Conservation (phyloP, 2,888 invertebrate species). For the Lordiphosa fenestrarum region DNA sequence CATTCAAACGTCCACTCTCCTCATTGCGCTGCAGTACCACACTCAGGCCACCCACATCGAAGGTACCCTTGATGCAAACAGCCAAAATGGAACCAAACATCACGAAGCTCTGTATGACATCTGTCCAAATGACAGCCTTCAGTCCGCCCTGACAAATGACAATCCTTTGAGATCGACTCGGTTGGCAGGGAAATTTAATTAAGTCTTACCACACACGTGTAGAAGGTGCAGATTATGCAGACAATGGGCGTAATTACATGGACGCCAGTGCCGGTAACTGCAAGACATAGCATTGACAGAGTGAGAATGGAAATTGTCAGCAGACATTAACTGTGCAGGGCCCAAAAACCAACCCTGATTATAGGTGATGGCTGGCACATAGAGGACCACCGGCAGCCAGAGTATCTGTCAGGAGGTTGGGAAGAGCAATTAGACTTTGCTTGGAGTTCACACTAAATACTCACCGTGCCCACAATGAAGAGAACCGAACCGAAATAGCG, state of each 20-base stretch:
- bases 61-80: slow-evolving; percentile 87
- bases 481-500: slow-evolving; percentile 86
- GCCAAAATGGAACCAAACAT: slow-evolving; percentile 89
- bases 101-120: slow-evolving; percentile 88
- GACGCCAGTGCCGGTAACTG: slow-evolving; percentile 85
- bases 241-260: slow-evolving; percentile 91
- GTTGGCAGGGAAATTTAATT: slow-evolving; percentile 31
- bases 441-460: slow-evolving; percentile 61
- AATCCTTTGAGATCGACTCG: background rate
- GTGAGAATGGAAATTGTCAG: slow-evolving; percentile 4
- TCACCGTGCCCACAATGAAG: slow-evolving; percentile 86
- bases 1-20: slow-evolving; percentile 86
- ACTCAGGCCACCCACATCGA: slow-evolving; percentile 86
- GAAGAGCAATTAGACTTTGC: background rate
- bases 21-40: slow-evolving; percentile 85
- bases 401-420: slow-evolving; percentile 54
- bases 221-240: slow-evolving; percentile 90
- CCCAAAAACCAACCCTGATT: slow-evolving; percentile 84
- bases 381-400: slow-evolving; percentile 81
- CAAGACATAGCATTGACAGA: slow-evolving; percentile 19
- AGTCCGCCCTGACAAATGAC: slow-evolving; percentile 84
- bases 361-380: slow-evolving; percentile 88
- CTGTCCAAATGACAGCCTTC: slow-evolving; percentile 91
- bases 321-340: slow-evolving; percentile 1
- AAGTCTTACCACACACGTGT: slow-evolving; percentile 90